A percentile compares a stretch with the other conserved stretches of the same genome.
Evolutionary conservation across 2,113 vertebrate genomes (phyloP).

Genomic region (Cricetomys ansorgei): DNA sequence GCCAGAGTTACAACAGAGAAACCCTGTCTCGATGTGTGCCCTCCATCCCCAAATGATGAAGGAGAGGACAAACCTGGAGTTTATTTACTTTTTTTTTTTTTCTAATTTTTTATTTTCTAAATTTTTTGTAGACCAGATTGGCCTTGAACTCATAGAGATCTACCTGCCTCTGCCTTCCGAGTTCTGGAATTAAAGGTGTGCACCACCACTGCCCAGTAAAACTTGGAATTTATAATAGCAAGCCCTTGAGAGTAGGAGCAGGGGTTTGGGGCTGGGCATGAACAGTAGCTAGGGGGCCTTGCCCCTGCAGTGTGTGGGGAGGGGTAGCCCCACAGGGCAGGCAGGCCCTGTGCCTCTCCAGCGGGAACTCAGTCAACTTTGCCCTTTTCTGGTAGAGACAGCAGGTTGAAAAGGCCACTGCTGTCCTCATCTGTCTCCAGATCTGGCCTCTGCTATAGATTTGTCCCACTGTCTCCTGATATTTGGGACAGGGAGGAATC

Average conservation of each 20-base stretch:
- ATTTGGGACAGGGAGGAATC: neutral
- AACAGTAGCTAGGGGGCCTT: rapidly evolving
- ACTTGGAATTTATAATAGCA: rapidly evolving
- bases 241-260: neutral
- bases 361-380: rapidly evolving
- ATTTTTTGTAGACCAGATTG: no score
- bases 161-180: no score
- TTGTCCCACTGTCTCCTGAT: neutral
- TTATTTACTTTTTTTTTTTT: no score
- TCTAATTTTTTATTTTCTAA: no score
- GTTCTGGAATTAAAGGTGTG: no score
- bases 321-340: no score
- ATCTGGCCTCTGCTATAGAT: neutral
- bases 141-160: no score
- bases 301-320: neutral
- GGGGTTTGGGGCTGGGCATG: no score
- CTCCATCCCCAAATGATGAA: neutral
- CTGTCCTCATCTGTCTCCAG: neutral
- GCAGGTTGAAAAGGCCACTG: neutral
- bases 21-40: no score
- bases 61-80: neutral
- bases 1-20: no score
- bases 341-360: rapidly evolving
- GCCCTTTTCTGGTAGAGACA: rapidly evolving
- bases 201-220: no score